Percentiles rank a stretch among this genome's conserved stretches.
Evolutionary conservation across 2,888 invertebrate genomes (phyloP).

Genomic region (Mesorhabditis spiculigera): DNA sequence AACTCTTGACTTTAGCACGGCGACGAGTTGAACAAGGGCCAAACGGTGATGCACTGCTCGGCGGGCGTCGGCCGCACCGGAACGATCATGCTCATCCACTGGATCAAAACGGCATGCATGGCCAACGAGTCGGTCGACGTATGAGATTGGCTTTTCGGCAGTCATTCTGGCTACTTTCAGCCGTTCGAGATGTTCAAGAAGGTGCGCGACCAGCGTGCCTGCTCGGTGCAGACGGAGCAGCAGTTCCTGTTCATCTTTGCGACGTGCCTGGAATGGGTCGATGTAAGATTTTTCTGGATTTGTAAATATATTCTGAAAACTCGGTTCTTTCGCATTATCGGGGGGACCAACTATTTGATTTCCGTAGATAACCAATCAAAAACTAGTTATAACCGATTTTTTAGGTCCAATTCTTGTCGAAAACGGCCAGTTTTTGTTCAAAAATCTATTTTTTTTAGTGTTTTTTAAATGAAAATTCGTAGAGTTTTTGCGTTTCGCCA

Average conservation of each 20-base stretch:
- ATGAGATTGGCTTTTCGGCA: neutral
- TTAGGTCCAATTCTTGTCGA: no score
- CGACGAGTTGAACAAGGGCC: neutral
- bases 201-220: conserved; percentile 17
- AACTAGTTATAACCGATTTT: no score
- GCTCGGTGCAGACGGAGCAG: conserved; percentile 15
- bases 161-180: no score
- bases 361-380: no score
- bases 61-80: conserved; percentile 6
- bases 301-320: no score
- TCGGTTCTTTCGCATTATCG: no score
- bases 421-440: no score
- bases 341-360: no score
- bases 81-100: conserved; percentile 12
- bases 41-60: conserved; percentile 13
- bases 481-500: no score
- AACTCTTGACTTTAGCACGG: no score
- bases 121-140: neutral
- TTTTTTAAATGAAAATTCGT: no score
- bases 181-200: conserved; percentile 7
- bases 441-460: no score
- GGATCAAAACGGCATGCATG: conserved; percentile 7
- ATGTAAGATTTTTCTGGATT: neutral
- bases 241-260: conserved; percentile 15
- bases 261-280: conserved; percentile 9